Base-by-base conservation (phyloP, 2,113 vertebrate species). In the Cnemophilus loriae region DNA sequence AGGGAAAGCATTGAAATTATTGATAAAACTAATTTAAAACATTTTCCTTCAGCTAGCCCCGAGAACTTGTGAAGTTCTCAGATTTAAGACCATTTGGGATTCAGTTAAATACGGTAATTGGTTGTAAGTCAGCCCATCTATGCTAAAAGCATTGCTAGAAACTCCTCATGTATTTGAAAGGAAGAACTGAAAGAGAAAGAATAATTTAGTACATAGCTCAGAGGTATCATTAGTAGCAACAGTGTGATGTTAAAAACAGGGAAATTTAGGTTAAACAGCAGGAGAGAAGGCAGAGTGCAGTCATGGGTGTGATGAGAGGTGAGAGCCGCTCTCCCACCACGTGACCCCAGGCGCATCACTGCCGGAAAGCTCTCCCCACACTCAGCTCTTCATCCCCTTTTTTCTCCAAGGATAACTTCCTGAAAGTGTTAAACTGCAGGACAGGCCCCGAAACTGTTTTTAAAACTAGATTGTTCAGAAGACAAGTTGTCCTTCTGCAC, bases 181-280 rank as follows among this genome's bases (percentile, higher is more conserved):
- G 63, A 91, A 87, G 84, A 91, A 75, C 22, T 71, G 89, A 89
- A 95, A 97, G 81, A 96, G 84, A 89, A 94, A 87, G 89, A 96
- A 96, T 97, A 93, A 96, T 93, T 96, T 93, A 93, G 49, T 65
- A 79, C 71, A 79, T 89, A 93, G 93, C 95, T 96, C 87, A 87
- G 74, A 95, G 93, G 89, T 91, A 91, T 96, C 95, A 95, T 96
- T 96, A 95, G 91, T 35, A 82, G 74, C 14, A 10, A 76, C 42
- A 79, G 81, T 5, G 1, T 82, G 93, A 89, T 87, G 93, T 73
- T 89, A 89, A 93, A 94, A 96, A 69, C 35, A 53, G 93, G 74
- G 41, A 96, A 93, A 95, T 95, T 87, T 46, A 89, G 95, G 93
- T 95, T 97, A 91, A 97, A 82, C 80, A 95, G 89, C 80, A 87